Evolutionary conservation across 2,888 invertebrate genomes (phyloP).

Genomic region (Andrena bucephala): DNA sequence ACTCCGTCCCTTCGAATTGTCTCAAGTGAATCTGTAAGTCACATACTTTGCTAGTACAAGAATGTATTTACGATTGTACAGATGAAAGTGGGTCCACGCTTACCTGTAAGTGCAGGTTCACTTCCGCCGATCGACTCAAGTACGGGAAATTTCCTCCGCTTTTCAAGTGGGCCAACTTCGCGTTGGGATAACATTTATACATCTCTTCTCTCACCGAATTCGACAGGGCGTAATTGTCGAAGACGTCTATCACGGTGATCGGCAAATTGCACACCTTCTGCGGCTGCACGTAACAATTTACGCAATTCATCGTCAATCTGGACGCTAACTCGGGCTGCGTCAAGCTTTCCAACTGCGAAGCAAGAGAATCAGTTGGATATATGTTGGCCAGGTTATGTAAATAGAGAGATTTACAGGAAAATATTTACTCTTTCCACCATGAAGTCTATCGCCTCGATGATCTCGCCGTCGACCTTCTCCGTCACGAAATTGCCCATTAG

Average conservation of each 20-base stretch:
- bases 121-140: constrained; percentile 94
- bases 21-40: constrained; percentile 89
- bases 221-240: constrained; percentile 94
- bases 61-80: not conserved
- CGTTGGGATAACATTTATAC: constrained; percentile 94
- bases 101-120: constrained; percentile 95
- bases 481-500: constrained; percentile 93
- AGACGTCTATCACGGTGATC: constrained; percentile 95
- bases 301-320: constrained; percentile 94
- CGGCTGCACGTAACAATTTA: constrained; percentile 92
- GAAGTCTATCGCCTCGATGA: constrained; percentile 95
- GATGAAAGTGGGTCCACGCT: not conserved
- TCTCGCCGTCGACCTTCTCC: constrained; percentile 90
- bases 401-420: too few relatives aligned
- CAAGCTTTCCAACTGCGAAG: constrained; percentile 90
- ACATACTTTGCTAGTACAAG: not conserved
- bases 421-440: constrained; percentile 93
- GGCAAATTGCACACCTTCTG: constrained; percentile 89
- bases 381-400: not conserved
- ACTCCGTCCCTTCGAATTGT: constrained; percentile 89
- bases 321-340: constrained; percentile 94
- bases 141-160: constrained; percentile 96
- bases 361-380: not conserved
- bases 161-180: constrained; percentile 94
- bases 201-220: constrained; percentile 92